Evolutionary conservation across 2,113 vertebrate species (phyloP), one percentile per base, ranked within the genome.

Genomic region (Marcusenius ussheri): DNA sequence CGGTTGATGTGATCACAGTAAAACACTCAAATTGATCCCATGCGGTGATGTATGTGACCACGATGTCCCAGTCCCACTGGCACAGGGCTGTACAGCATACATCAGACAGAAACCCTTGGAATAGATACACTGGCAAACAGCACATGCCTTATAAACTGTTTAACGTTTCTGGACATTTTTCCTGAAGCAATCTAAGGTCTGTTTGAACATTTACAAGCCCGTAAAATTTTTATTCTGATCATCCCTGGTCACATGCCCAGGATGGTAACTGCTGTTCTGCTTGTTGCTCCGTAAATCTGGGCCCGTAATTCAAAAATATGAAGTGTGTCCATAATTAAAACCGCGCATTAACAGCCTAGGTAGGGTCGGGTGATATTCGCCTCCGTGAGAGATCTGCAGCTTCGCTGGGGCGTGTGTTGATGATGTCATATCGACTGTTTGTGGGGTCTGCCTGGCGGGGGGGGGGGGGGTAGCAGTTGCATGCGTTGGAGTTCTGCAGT

Each of bases 401-500:
- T 74, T 35, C 2, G 2, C 11, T 35, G 66, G 90, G 90, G 89
- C 74, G 91, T 92, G 85, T 90, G 46, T 89, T 91, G 91, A 90
- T 93, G 94, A 93, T 93, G 94, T 95, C 94, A 94, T 93, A 45
- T 85, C 62, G 89, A 92, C 62, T 87, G 91, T 90, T 89, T 56
- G 87, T 87, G 90, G 91, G 91, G 89, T 42, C 91, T 91, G 50
- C 17, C 53, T 58, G 53, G 5, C 7, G 88, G 84, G 85, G 88
- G 87, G 88, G 74, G 45, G 58, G 83, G n/a, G n/a, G 9, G 89
- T 3, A 46, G 49, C 10, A 5, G 19, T 19, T 94, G 94, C 93
- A 70, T 27, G 93, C 85, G 42, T 91, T 46, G 91, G 42, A 83
- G 89, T 94, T 94, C 95, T 95, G 96, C 96, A 96, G 95, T 96